Evolutionary conservation across 2,888 invertebrate genomes (phyloP), one percentile per base, ranked within the genome.

Genomic region (Leptarthrus brevirostris): DNA sequence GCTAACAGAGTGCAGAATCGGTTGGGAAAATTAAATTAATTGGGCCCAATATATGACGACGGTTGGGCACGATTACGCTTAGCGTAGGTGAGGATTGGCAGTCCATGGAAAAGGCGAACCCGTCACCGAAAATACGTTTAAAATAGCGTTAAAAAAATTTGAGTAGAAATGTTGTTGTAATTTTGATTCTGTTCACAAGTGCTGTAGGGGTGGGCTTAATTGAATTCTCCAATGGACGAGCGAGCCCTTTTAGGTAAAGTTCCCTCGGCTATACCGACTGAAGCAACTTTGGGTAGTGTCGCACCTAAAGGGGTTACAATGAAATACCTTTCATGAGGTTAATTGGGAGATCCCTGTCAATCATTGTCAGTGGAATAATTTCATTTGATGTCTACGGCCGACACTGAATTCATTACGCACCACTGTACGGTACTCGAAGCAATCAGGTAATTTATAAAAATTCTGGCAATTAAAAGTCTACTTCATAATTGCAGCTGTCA

Each of bases 341-440:
- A 70, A 70, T 70, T 70, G 52, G 36, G 53, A 36, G 70, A 70
- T 70, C 53, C 70, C 52, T 70, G 70, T 70, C 70, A 56, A 56
- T 56, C 56, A 70, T 49, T 70, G 70, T 70, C 70, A 70, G 26
- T n/a, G 70, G 36, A 56, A 70, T 70, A 64, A 64, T 44, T 64
- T 64, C 64, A 64, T 64, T 64, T 64, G 64, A 64, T 64, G 64
- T 64, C 64, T 64, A 40, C 36, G 26, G 20, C 34, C 64, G 24
- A 47, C 24, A 34, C 40, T 36, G 36, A 40, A 64, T 64, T 64
- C 44, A 49, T 16, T 49, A 49, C 49, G 18, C 49, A 20, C 12
- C 8, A 18, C 12, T 20, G 49, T 20, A 18, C 3, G 49, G 49
- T 2, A 49, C n/a, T 3, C n/a, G 12, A 12, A 47, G 12, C n/a